These are phyloP conservation scores for Melanostoma mellinum DNA, from an alignment of 2,888 invertebrate genomes.

Conservation along the genomic window DNA sequence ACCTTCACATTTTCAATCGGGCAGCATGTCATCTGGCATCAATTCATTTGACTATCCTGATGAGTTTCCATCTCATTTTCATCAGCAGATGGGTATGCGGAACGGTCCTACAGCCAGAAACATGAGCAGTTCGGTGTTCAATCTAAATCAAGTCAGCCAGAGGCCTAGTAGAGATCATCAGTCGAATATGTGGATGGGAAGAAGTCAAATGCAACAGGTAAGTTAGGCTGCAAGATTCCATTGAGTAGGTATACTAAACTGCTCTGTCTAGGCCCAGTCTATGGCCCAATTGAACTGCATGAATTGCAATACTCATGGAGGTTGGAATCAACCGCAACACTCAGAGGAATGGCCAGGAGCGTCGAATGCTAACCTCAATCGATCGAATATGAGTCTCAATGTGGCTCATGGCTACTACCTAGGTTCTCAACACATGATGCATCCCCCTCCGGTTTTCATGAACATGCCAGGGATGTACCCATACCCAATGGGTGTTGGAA, in stretches of 20 bases:
- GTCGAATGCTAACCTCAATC: constrained; percentile 80
- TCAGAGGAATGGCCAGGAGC: constrained; percentile 77
- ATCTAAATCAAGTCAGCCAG: constrained; percentile 81
- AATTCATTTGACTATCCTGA: constrained; percentile 81
- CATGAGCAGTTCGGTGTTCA: constrained; percentile 84
- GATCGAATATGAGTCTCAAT: constrained; percentile 85
- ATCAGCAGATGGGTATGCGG: constrained; percentile 73
- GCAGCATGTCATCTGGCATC: constrained; percentile 82
- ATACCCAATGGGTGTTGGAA: constrained; percentile 79
- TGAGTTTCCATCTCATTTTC: constrained; percentile 79
- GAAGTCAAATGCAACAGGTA: constrained; percentile 85
- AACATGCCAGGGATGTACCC: constrained; percentile 80
- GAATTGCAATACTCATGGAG: constrained; percentile 83
- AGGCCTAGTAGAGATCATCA: constrained; percentile 71
- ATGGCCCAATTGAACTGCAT: constrained; percentile 87
- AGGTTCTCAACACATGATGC: constrained; percentile 80
- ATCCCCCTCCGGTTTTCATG: constrained; percentile 81
- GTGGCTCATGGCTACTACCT: constrained; percentile 81
- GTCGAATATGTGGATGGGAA: constrained; percentile 75
- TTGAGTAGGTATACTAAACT: neutral
- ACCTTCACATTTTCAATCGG: constrained; percentile 81
- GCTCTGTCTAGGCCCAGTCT: constrained; percentile 85
- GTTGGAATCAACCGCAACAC: constrained; percentile 76
- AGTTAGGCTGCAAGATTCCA: constrained; percentile 27
- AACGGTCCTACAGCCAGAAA: constrained; percentile 74